A percentile compares a stretch with the other conserved stretches of the same genome.
Conservation (phyloP, 2,888 invertebrate genomes). For the Zaprionus lineosus region DNA sequence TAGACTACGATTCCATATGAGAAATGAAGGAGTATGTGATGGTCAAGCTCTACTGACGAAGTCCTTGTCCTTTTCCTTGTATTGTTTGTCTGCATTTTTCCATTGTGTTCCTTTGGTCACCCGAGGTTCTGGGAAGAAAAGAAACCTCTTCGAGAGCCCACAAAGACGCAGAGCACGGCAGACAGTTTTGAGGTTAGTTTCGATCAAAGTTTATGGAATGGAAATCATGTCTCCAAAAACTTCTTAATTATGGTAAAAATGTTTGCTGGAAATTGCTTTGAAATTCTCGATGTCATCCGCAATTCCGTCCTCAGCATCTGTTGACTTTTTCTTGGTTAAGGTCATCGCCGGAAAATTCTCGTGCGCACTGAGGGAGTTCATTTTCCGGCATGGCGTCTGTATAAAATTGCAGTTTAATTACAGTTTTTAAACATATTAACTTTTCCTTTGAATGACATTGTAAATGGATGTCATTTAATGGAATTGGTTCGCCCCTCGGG, state of each 20-base stretch:
- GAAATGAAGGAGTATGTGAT: too few relatives aligned
- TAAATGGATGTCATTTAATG: constrained; percentile 45
- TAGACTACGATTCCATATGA: too few relatives aligned
- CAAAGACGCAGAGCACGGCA: too few relatives aligned
- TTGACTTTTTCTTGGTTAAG: constrained; percentile 47
- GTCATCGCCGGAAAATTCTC: constrained; percentile 32
- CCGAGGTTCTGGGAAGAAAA: too few relatives aligned
- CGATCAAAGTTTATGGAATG: too few relatives aligned
- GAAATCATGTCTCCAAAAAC: too few relatives aligned
- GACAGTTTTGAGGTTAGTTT: too few relatives aligned
- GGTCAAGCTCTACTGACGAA: too few relatives aligned
- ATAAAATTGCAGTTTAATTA: constrained; percentile 63
- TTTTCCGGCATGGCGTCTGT: constrained; percentile 48
- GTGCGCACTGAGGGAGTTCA: constrained; percentile 27
- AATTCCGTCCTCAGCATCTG: background rate
- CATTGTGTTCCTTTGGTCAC: too few relatives aligned
- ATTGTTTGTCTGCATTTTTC: too few relatives aligned
- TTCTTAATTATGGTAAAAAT: constrained; percentile 2
- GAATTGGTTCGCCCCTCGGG: constrained; percentile 49
- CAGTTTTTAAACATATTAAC: constrained; percentile 54
- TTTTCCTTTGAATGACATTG: constrained; percentile 49
- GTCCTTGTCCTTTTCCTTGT: too few relatives aligned
- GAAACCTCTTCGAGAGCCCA: too few relatives aligned
- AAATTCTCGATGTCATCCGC: constrained; percentile 8
- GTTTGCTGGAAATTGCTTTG: background rate